Evolutionary conservation across 2,888 invertebrate species (phyloP), one percentile per base, ranked within the genome.

Genomic region (Pachycephus smyrnensis): DNA sequence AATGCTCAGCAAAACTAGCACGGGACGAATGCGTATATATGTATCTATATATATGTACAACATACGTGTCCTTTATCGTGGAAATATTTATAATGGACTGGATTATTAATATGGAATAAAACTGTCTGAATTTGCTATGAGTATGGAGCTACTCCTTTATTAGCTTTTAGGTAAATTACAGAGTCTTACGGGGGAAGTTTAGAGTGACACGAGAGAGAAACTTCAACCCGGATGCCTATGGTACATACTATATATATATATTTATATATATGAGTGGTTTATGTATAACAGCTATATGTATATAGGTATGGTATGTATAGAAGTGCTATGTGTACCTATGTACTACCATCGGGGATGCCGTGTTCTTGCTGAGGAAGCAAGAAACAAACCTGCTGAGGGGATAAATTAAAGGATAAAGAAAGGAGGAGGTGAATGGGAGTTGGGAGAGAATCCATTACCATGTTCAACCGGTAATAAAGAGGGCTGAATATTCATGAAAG

Each of bases 91-190:
- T 55, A 23, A 23, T 23, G 2, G 23, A 23, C 55, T 33, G 6
- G 33, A 77, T 73, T 73, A 73, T 31, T 77, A 77, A 73, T 77
- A n/a, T 73, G 35, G 68, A 77, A 77, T 74, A 77, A 68, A 75
- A 74, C 33, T 77, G 30, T 55, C 35, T 68, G 68, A 77, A 68
- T 68, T 31, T 55, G 30, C 69, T 30, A 30, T 33, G 15, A 33
- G 73, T 40, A 73, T 23, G 32, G 23, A 55, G 31, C 71, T 33
- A 71, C 30, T 30, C 79, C 79, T 78, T 80, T 80, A 81, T 80
- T 83, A 80, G 81, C 82, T 83, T 81, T 81, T 79, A 82, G 80
- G 79, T 69, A 81, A 82, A 82, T 82, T 82, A 78, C 79, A 68
- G 79, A 77, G 78, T 76, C 75, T 80, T 75, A 11, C 75, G 73